Conservation (phyloP, 2,113 vertebrate species). For the Microtus pennsylvanicus region DNA sequence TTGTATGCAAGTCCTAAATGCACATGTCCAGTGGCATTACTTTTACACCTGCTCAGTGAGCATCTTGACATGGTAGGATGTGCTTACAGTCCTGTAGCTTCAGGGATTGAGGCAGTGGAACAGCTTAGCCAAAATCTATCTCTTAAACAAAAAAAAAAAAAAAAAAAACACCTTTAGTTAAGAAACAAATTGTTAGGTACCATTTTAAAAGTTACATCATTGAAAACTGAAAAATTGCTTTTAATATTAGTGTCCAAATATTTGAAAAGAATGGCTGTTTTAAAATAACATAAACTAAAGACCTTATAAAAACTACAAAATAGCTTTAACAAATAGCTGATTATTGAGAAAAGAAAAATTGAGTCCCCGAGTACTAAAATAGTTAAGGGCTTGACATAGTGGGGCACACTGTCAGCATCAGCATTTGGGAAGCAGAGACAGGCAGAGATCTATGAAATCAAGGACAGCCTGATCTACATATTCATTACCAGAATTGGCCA, state of each 20-base stretch:
- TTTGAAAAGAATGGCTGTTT: constrained; percentile 3
- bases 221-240: neutral
- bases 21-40: neutral
- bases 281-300: constrained; percentile 7
- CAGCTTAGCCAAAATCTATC: neutral
- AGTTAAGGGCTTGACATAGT: neutral
- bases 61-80: no score
- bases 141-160: neutral
- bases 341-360: neutral
- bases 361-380: neutral
- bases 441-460: neutral
- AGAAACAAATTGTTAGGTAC: constrained; percentile 33
- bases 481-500: neutral
- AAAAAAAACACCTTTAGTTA: neutral
- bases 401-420: neutral
- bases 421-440: neutral
- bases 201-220: constrained; percentile 13
- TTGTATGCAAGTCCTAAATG: constrained; percentile 12
- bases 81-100: neutral
- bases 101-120: neutral
- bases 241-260: neutral
- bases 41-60: neutral
- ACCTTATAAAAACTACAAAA: constrained; percentile 48
- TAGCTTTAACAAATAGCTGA: neutral
- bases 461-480: neutral